Evolutionary conservation across 1,140 invertebrate species (phyloP), one percentile per base, ranked within the genome.

Genomic region (Lethrus apterus): DNA sequence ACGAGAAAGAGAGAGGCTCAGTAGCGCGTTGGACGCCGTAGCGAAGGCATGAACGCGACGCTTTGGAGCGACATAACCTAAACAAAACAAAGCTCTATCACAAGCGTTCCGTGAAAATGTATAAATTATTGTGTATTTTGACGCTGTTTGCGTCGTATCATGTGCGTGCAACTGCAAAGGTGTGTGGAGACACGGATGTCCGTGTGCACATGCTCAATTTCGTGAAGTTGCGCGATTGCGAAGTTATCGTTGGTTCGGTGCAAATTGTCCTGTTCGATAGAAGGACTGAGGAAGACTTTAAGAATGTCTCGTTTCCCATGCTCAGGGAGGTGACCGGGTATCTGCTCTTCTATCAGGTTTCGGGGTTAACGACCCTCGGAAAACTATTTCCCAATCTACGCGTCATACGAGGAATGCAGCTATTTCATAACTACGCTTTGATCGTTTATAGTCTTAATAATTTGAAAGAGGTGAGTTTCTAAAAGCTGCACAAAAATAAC

Each of bases 341-440:
- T 59, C 64, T 91, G 33, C 56, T 89, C 9, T 55, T 91, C 2
- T 87, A 78, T 62, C 78, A 88, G 51, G 80, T 89, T 9, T 76
- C 75, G 53, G 84, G 85, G 24, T 68, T 98, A 11, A 74, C 72
- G 24, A 86, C 84, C 34, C 69, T 99, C 14, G 77, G 79, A 7
- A 72, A 80, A 51, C 70, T 98, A 15, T 98, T 99, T 67, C 95
- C 95, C 4, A 98, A 98, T 70, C 71, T 99, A 57, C 70, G 84
- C 10, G 82, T 98, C 15, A 96, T 98, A 48, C 77, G 93, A 23
- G 95, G 95, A 20, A 77, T 85, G 52, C 75, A 77, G 31, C n/a
- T n/a, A n/a, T n/a, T n/a, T n/a, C n/a, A n/a, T n/a, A n/a, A n/a
- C n/a, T n/a, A n/a, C n/a, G n/a, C n/a, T n/a, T n/a, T n/a, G n/a